These are phyloP conservation scores for Anguilla marmorata DNA, from an alignment of 2,797 vertebrate genomes.

Conservation along the genomic window DNA sequence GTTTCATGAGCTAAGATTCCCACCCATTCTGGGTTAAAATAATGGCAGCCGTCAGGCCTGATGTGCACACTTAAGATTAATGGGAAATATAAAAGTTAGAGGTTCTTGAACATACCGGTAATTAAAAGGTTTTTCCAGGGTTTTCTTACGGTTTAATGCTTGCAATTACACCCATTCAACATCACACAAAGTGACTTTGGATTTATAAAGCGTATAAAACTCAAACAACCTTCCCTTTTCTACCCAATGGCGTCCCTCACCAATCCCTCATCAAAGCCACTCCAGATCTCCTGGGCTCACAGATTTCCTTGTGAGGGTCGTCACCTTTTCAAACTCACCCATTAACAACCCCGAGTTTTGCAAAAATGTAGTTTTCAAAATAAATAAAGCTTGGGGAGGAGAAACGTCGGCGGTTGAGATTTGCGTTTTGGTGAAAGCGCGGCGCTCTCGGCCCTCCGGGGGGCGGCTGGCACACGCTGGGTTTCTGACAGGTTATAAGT, in stretches of 20 bases:
- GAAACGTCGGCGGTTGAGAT: neutral
- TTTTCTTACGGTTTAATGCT: neutral
- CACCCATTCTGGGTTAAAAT: neutral
- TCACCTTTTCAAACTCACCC: neutral
- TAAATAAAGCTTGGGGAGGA: neutral
- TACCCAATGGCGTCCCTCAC: neutral
- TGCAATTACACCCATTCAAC: neutral
- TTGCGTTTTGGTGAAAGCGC: neutral
- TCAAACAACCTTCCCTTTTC: neutral
- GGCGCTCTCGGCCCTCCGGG: neutral
- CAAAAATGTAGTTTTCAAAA: neutral
- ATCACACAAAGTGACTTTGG: neutral
- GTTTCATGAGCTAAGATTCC: neutral
- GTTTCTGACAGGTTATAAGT: constrained; percentile 5
- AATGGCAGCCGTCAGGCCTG: neutral
- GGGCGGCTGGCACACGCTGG: neutral
- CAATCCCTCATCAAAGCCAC: neutral
- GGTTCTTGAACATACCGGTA: neutral
- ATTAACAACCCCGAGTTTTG: neutral
- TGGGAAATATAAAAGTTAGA: neutral
- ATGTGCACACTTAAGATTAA: neutral
- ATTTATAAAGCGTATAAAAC: neutral
- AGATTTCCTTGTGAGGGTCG: neutral
- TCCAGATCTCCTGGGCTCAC: neutral
- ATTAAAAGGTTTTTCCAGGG: neutral